Evolutionary conservation across 1,140 invertebrate genomes (phyloP), one percentile per base, ranked within the genome.

Genomic region (Plutomurus gul): DNA sequence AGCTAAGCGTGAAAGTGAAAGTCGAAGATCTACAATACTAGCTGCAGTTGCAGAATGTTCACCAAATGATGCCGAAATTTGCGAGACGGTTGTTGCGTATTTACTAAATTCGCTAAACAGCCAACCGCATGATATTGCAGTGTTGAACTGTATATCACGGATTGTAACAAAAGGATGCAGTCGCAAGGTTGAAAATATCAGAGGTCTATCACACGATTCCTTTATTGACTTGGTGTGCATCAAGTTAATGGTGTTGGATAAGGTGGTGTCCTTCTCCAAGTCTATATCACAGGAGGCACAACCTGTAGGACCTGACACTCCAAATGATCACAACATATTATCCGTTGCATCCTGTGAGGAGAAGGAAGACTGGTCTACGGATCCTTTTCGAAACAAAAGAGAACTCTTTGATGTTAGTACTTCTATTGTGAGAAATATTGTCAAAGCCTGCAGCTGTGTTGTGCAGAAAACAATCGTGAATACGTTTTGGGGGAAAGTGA

Each of bases 141-240:
- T n/a, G 11, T 72, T 76, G 36, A 18, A 27, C n/a, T 49, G 51
- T 16, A 37, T 78, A 16, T 25, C 76, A 0, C 18, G 43, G n/a
- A 73, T 73, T 4, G 43, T 78, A 49, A 70, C 72, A 49, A 78
- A 72, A 16, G 76, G 76, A 20, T 46, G 36, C 22, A 16, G 18
- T 13, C 3, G 5, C 10, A 18, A 43, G 8, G 25, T 11, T 0
- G 25, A 30, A 16, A 49, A 75, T 10, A 65, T 6, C 1, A 37
- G n/a, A 51, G 16, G n/a, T 20, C 4, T 49, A 16, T 3, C 33
- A 56, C 22, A 37, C 13, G 18, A 4, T 7, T 20, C 37, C 11
- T 75, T 75, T 75, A 60, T 47, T 33, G 74, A 75, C 18, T 56
- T 60, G n/a, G 46, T 60, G 2, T 75, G 74, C 18, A 6, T 56